Base-by-base conservation (phyloP, 2,113 vertebrate genomes). In the chimpanzee (Pan troglodytes) region DNA sequence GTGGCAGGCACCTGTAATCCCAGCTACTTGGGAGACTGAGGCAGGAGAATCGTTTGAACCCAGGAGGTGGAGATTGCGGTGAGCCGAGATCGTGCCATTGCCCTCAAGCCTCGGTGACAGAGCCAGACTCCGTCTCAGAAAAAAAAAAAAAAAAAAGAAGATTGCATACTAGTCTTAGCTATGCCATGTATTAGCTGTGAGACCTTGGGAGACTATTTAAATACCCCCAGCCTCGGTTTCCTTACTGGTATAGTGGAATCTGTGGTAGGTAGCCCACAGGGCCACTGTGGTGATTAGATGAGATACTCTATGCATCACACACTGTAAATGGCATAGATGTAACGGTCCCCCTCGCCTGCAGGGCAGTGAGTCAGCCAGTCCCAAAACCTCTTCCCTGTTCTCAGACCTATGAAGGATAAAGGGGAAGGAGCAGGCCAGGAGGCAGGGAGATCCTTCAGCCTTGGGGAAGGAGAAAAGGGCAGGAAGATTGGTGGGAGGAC, bases 231-330 rank as follows among this genome's bases (percentile, higher is more conserved):
- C 8, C 38, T 4, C 18, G 5, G 45, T 43, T 68, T 52, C 30
- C 22, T 90, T 22, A 30, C 27, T 8, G 45, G 30, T 23, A 1
- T 76, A 45, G 50, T 25, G 14, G 48, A n/a, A 9, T 9, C 2
- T 0, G 9, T 52, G 5, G 6, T 14, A 11, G 6, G 17, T 20
- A 14, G 5, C 27, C 57, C 23, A 22, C 10, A 18, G 32, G 50
- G 9, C 72, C 72, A 16, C 81, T 10, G 20, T 50, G 7, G 35
- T 32, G 52, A 18, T 35, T 12, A 50, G 48, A 17, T 52, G 83
- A 30, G 30, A 35, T 52, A 35, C 30, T 35, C 38, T 5, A 50
- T 7, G 16, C 87, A n/a, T 12, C 52, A 32, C 50, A 16, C 17
- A 22, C 45, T 57, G 43, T 67, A 64, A 83, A 30, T 11, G 79